phyloP scores from a whole-genome alignment of 2,888 invertebrate species.

The Oscheius sp. region DNA sequence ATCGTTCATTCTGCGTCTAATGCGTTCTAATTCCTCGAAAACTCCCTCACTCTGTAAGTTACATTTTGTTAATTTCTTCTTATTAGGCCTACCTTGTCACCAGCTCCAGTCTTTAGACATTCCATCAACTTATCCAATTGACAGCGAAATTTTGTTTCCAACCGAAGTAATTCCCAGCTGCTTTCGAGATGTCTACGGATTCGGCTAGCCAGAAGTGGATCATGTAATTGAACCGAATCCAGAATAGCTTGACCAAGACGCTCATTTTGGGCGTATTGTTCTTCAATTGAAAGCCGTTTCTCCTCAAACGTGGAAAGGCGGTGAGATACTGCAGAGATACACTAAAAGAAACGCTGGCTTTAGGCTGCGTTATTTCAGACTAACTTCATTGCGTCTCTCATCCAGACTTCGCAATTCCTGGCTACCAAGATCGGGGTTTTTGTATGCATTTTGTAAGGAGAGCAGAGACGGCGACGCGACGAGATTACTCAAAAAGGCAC shows the following conservation, averaged over 20 bases:
- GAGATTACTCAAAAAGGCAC: slow-evolving; percentile 49
- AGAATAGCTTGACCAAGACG: slow-evolving; percentile 37
- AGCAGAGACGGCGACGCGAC: slow-evolving; percentile 54
- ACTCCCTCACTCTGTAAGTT: slow-evolving; percentile 36
- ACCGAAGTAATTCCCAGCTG: slow-evolving; percentile 44
- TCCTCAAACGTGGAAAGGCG: slow-evolving; percentile 43
- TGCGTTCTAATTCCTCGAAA: slow-evolving; percentile 42
- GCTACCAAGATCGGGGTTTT: slow-evolving; percentile 45
- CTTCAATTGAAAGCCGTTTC: slow-evolving; percentile 41
- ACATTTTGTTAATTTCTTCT: too few species aligned
- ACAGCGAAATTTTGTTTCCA: slow-evolving; percentile 49
- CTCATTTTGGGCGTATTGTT: slow-evolving; percentile 43
- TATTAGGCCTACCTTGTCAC: slow-evolving; percentile 35
- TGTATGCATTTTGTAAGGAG: slow-evolving; percentile 49
- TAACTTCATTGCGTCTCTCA: slow-evolving; percentile 36
- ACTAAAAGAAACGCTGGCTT: slow-evolving; percentile 13
- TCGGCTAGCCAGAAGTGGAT: slow-evolving; percentile 37
- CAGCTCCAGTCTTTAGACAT: slow-evolving; percentile 40
- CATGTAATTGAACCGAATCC: slow-evolving; percentile 35
- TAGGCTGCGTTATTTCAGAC: background rate
- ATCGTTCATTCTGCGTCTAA: slow-evolving; percentile 45
- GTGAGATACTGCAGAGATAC: slow-evolving; percentile 38
- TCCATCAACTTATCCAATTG: slow-evolving; percentile 50
- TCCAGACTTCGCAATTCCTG: slow-evolving; percentile 43
- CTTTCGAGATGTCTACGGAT: slow-evolving; percentile 45